Conservation (phyloP, 30 jellyfish, hydroid and myxozoan species). For the Pseudorhiza aurosa region DNA sequence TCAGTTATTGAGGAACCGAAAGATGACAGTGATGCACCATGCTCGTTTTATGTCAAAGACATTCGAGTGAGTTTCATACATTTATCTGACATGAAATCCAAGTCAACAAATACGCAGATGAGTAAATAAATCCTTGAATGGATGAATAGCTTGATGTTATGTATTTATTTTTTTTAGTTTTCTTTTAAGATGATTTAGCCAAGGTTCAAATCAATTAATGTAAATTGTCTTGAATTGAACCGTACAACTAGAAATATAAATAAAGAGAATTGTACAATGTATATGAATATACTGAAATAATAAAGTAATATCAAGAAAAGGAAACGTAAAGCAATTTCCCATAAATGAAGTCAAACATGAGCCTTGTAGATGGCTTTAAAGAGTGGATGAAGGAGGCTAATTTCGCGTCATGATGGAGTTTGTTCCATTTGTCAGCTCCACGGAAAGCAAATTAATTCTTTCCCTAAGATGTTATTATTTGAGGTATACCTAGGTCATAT, state of each 20-base stretch:
- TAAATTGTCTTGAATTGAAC: too few relatives aligned
- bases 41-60: constrained; percentile 82
- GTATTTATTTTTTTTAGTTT: too few relatives aligned
- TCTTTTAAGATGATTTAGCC: too few relatives aligned
- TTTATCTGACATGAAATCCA: too few relatives aligned
- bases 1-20: not conserved
- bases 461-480: constrained; percentile 14
- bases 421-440: constrained; percentile 31
- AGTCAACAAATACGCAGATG: too few relatives aligned
- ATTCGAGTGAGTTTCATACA: constrained; percentile 52
- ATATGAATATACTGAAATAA: too few relatives aligned
- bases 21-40: constrained; percentile 44
- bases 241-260: too few relatives aligned
- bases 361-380: not conserved
- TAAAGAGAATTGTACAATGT: too few relatives aligned
- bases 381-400: not conserved
- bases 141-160: too few relatives aligned
- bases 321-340: not conserved
- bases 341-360: not conserved
- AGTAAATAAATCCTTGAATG: too few relatives aligned
- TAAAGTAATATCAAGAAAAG: too few relatives aligned
- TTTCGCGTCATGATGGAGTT: constrained; percentile 20
- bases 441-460: constrained; percentile 18
- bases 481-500: constrained; percentile 16
- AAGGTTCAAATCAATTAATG: too few relatives aligned